Evolutionary conservation across 2,113 vertebrate species (phyloP).

Genomic region (Deroptyus accipitrinus): DNA sequence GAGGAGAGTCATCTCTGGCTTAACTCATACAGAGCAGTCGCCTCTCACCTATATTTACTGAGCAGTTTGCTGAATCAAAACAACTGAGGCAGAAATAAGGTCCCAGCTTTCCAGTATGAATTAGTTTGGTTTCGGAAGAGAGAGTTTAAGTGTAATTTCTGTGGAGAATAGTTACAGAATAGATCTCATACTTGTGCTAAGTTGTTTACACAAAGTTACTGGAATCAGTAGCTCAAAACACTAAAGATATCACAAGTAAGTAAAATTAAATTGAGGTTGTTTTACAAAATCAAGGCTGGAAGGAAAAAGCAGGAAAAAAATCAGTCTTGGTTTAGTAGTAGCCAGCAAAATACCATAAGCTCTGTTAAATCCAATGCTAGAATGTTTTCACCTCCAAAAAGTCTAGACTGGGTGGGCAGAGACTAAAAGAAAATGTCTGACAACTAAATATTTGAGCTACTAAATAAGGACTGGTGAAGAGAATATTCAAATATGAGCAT

Average conservation of each 20-base stretch:
- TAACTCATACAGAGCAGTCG: neutral
- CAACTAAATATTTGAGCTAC: neutral
- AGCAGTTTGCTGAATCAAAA: neutral
- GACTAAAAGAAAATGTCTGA: neutral
- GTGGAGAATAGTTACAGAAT: neutral
- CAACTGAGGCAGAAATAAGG: constrained; percentile 18
- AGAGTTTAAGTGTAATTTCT: neutral
- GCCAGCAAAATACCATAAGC: neutral
- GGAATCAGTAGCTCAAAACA: neutral
- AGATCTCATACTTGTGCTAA: neutral
- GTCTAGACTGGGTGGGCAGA: neutral
- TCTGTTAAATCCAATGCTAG: neutral
- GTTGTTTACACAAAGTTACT: neutral
- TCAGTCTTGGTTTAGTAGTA: neutral
- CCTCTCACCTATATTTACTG: constrained; percentile 43
- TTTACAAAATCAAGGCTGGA: neutral
- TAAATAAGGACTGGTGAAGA: neutral
- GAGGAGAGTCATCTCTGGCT: neutral
- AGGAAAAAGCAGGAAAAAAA: neutral
- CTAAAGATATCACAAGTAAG: neutral
- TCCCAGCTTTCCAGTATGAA: neutral
- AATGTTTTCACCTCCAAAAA: neutral
- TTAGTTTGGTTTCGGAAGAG: neutral
- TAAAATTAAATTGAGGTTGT: neutral
- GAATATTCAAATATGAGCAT: neutral